Evolutionary conservation across 2,888 invertebrate genomes (phyloP), one percentile per base, ranked within the genome.

Genomic region (Andrena marginata): DNA sequence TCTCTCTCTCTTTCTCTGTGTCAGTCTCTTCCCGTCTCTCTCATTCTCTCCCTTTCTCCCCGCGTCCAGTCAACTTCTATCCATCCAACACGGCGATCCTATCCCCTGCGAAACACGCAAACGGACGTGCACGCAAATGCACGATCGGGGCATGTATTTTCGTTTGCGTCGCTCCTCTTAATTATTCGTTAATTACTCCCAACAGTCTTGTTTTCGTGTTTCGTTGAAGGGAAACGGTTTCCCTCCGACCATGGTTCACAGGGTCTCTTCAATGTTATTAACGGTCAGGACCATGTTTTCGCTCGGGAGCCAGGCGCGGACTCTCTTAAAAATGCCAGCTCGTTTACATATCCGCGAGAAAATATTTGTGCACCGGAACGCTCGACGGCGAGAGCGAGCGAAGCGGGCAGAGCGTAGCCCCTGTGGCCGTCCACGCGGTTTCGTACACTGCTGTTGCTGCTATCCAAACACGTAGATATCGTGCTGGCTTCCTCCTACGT

Each of bases 281-380:
- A 62, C 35, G n/a, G 54, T 5, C 33, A 2, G n/a, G n/a, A 59
- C 16, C 42, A 49, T 65, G 42, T 51, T 54, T 63, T 76, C 23
- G 6, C 48, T 26, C 16, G 63, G 23, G 31, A 77, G 48, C 65
- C 71, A 29, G 63, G n/a, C 48, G 31, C 48, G 31, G 54, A n/a
- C 64, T 31, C 78, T 33, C 78, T 80, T 68, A 78, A 80, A 80
- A 65, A 70, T 49, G 60, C 56, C 63, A 31, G 49, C 48, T 54
- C 71, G 76, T 76, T 72, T 63, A 35, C 71, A 71, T 71, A 54
- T 63, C 49, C 51, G 62, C 68, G 51, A 59, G 8, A 77, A 82
- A 83, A 83, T 83, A 83, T 82, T 83, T 83, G 59, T 42, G 59
- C 63, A 69, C 49, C 71, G 60, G 48, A n/a, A 16, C 33, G n/a